Base-by-base conservation (phyloP, 2,113 vertebrate genomes). In the Podarcis raffonei region DNA sequence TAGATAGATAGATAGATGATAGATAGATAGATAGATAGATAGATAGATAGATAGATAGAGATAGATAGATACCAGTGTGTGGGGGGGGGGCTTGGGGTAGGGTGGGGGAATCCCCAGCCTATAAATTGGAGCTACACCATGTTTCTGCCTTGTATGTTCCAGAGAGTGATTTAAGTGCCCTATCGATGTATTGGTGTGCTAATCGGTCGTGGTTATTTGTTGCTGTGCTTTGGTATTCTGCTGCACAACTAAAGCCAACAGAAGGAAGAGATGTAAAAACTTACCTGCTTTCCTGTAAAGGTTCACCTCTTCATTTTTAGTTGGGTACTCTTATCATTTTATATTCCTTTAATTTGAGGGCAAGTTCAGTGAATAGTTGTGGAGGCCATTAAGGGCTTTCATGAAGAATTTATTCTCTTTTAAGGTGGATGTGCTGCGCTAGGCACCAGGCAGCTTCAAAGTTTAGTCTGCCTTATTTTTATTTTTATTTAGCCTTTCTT, bases 321-420 rank as follows among this genome's bases (percentile, higher is more conserved):
- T 92, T 92, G 93, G 94, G 90, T 83, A 77, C 86, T 94, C 89
- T 94, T 96, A 92, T 93, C 72, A 59, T 90, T 95, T 96, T 96
- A 96, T 96, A 94, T 90, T 91, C 82, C 68, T 94, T 89, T 95
- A 96, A 96, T 95, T 94, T 94, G 93, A 95, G 95, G 95, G 91
- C 92, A 95, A 93, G 89, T 96, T 97, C 86, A 94, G 20, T 90
- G 95, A 95, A 89, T 93, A 96, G 95, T 92, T 92, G 84, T 93
- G 88, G 89, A 93, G 86, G 78, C 87, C 77, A 89, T 96, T 96
- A 96, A 88, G 88, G 93, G 59, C 94, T 95, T 93, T 95, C 94
- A 90, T 2, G 75, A 94, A 93, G 89, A 96, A 96, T 96, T 95
- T 96, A 96, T 96, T 91, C 95, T 81, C 91, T 92, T 94, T 94